A percentile compares a stretch with the other conserved stretches of the same genome.
These are phyloP conservation scores for Galerucella nymphaeae DNA, from an alignment of 2,888 invertebrate species.

Conservation along the genomic window DNA sequence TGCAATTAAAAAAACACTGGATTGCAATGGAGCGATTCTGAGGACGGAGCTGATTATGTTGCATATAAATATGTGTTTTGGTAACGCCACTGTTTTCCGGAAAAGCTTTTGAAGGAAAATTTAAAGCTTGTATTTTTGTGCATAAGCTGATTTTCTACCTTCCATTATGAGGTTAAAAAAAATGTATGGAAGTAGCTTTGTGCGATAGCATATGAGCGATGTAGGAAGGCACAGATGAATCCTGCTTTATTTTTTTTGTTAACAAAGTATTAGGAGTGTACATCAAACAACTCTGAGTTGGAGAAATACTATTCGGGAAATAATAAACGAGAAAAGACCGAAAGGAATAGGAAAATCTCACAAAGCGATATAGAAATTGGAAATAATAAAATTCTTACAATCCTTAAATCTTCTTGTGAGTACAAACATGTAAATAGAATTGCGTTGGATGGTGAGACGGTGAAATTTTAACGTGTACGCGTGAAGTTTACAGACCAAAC, in stretches of 20 bases:
- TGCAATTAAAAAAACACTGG: no score
- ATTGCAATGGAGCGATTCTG: no score
- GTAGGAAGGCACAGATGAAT: constrained; percentile 8
- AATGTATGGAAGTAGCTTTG: constrained; percentile 29
- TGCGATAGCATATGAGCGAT: constrained; percentile 17
- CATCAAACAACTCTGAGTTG: constrained; percentile 10
- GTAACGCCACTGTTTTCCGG: constrained; percentile 14
- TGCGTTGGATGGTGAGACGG: no score
- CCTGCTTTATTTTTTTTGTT: constrained; percentile 3
- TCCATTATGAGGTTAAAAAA: constrained; percentile 30
- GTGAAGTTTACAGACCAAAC: no score
- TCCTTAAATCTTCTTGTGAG: neutral
- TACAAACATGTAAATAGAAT: no score
- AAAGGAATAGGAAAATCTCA: neutral
- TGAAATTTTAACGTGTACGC: no score
- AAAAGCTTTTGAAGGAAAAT: constrained; percentile 15
- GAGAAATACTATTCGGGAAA: neutral
- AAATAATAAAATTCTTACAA: neutral
- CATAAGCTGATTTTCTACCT: constrained; percentile 33
- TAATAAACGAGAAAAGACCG: neutral
- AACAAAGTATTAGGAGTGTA: neutral
- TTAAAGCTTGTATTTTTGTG: constrained; percentile 21
- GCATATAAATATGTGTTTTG: neutral
- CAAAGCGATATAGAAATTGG: neutral
- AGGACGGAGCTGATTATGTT: neutral